phyloP scores from a whole-genome alignment of 2,888 invertebrate genomes.

The Sinhomidia bicolor region DNA sequence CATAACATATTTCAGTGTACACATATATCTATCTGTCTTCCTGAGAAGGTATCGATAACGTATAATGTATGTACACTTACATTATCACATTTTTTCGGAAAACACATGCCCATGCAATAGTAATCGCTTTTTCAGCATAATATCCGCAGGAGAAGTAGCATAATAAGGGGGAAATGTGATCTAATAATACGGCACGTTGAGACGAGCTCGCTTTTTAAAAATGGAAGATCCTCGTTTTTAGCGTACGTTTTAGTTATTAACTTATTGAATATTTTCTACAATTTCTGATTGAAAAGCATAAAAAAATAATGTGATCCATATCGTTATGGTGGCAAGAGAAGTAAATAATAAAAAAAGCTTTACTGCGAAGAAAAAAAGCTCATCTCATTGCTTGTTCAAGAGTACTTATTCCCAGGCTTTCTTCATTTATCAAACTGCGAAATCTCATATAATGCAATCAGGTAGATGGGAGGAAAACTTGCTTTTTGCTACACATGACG shows the following conservation, averaged over 20 bases:
- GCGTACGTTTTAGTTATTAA: slow-evolving; percentile 29
- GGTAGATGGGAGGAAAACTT: slow-evolving; percentile 22
- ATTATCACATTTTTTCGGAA: too few species aligned
- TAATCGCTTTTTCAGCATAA: not conserved
- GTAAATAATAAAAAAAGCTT: slow-evolving; percentile 56
- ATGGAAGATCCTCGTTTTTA: not conserved
- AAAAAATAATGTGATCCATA: slow-evolving; percentile 41
- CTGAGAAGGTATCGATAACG: too few species aligned
- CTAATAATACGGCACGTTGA: not conserved
- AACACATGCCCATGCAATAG: not conserved
- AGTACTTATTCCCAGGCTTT: slow-evolving; percentile 50
- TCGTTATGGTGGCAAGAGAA: slow-evolving; percentile 20
- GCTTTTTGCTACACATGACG: slow-evolving; percentile 32
- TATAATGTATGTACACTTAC: too few species aligned
- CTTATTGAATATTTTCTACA: slow-evolving; percentile 59
- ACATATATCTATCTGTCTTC: not conserved
- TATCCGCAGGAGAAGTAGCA: not conserved
- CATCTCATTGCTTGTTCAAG: slow-evolving; percentile 43
- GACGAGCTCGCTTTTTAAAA: not conserved
- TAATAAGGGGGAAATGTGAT: slow-evolving; percentile 11
- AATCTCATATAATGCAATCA: slow-evolving; percentile 68
- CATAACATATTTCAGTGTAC: not conserved
- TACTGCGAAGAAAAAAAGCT: too few species aligned
- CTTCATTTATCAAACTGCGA: slow-evolving; percentile 53
- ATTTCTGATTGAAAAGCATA: slow-evolving; percentile 53